These are phyloP conservation scores for Resseliella maxima DNA, from an alignment of 2,888 invertebrate genomes.

Conservation along the genomic window DNA sequence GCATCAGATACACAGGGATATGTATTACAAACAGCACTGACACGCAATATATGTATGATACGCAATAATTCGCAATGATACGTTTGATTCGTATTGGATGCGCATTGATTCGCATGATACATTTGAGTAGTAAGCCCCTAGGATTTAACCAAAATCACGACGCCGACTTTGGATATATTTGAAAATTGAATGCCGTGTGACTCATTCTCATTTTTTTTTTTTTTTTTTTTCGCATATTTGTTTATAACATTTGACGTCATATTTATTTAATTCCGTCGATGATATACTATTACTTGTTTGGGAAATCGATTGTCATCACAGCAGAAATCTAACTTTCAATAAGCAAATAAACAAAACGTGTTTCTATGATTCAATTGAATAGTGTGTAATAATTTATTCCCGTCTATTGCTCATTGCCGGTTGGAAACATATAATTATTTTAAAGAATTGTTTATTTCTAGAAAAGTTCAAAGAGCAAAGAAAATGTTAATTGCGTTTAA, in stretches of 20 bases:
- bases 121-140: too few relatives aligned
- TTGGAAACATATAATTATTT: neutral
- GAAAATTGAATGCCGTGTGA: constrained; percentile 19
- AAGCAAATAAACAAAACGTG: too few relatives aligned
- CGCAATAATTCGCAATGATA: too few relatives aligned
- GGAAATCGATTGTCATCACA: neutral
- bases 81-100: too few relatives aligned
- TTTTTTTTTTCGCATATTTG: neutral
- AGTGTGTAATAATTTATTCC: neutral
- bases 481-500: constrained; percentile 1
- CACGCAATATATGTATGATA: too few relatives aligned
- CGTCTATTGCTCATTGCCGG: neutral
- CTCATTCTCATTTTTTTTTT: neutral
- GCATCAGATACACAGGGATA: too few relatives aligned
- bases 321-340: too few relatives aligned
- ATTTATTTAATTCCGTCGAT: constrained; percentile 10
- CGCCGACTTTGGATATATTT: neutral
- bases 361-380: neutral
- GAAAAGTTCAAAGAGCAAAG: neutral
- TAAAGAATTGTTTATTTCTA: neutral
- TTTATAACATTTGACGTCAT: constrained; percentile 1
- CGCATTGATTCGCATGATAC: too few relatives aligned
- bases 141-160: neutral
- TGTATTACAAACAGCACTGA: too few relatives aligned
- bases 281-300: neutral